phyloP scores from a whole-genome alignment of 2,113 vertebrate genomes.

The Actenoides hombroni region DNA sequence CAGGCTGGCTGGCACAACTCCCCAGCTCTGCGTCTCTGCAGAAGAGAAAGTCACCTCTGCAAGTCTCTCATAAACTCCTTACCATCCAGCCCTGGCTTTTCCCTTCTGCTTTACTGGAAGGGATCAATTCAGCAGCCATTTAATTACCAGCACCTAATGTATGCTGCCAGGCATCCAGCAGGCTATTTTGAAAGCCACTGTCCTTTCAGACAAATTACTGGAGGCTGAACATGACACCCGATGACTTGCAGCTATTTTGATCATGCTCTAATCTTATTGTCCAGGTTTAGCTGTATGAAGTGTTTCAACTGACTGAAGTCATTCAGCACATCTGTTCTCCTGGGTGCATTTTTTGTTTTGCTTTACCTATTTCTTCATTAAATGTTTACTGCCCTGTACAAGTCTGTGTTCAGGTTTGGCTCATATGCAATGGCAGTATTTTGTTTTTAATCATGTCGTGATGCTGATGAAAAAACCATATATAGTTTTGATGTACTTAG shows the following conservation, averaged over 20 bases:
- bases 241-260: slow-evolving; percentile 28
- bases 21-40: background rate
- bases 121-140: slow-evolving; percentile 42
- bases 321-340: background rate
- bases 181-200: background rate
- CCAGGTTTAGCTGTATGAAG: background rate
- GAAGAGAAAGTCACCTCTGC: rapidly evolving
- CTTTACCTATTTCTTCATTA: background rate
- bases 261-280: background rate
- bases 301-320: background rate
- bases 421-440: background rate
- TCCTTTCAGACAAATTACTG: slow-evolving; percentile 7
- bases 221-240: background rate
- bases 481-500: background rate
- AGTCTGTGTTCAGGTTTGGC: background rate
- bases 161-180: slow-evolving; percentile 1
- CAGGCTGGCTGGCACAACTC: background rate
- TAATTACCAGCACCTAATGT: slow-evolving; percentile 16
- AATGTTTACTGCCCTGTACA: background rate
- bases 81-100: background rate
- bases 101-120: slow-evolving; percentile 26
- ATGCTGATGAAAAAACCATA: too few species aligned
- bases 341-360: background rate
- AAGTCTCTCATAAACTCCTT: rapidly evolving
- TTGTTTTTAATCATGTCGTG: background rate